Evolutionary conservation across 2,113 vertebrate species (phyloP), one percentile per base, ranked within the genome.

Genomic region (Potamarius usumacintae): DNA sequence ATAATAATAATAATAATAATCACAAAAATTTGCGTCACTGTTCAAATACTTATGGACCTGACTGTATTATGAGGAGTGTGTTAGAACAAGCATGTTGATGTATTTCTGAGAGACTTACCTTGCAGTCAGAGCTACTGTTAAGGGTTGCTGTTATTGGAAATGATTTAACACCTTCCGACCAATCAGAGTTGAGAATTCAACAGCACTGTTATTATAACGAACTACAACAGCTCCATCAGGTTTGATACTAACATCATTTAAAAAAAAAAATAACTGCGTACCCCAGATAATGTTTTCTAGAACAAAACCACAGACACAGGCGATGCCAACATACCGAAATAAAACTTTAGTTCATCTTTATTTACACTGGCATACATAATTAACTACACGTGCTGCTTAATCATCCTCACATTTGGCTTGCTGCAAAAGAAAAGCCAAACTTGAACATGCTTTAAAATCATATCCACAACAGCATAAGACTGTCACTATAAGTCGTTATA

Each of bases 271-370:
- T 3, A 4, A 4, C 1, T 20, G 71, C 10, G 34, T 42, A 72
- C 34, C 17, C 71, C 18, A 74, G 34, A 67, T 7, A 4, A 67
- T 27, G 14, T 67, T 53, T 79, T 58, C 11, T 12, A 78, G 2
- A 55, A 78, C 8, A 48, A 11, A 58, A 20, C 1, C 17, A 52
- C 11, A n/a, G 0, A 58, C 55, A 22, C 30, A 60, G 5, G 17
- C 30, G 8, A 34, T 17, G 2, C 1, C 2, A 60, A 74, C 60
- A 34, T 55, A 82, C 48, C 8, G 25, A 83, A 87, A 83, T 62
- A 87, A n/a, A 69, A 69, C 30, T n/a, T 78, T 87, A 25, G n/a
- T 77, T 79, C 2, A 79, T 58, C 30, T 67, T 84, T 79, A 84
- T 79, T 88, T 84, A 84, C 58, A 88, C 78, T 27, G 9, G 30